A percentile compares a stretch with the other conserved stretches of the same genome.
Evolutionary conservation across 2,888 invertebrate genomes (phyloP).

Genomic region (Drosophila longiperda): DNA sequence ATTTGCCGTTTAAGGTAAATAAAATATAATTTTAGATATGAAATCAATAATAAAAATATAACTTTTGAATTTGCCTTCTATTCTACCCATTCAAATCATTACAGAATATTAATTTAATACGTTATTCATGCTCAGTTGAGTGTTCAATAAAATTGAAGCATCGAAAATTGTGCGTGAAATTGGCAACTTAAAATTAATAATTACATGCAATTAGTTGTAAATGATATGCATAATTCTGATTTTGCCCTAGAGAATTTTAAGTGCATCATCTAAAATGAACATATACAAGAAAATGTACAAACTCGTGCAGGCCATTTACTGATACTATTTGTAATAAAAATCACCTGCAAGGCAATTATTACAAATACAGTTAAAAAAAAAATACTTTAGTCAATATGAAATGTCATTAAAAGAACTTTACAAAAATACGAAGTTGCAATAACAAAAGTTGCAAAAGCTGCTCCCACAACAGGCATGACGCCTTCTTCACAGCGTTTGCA

Average conservation of each 20-base stretch:
- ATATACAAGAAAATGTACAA: neutral
- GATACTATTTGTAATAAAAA: neutral
- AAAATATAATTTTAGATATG: neutral
- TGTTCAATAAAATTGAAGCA: constrained; percentile 18
- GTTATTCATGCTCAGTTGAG: constrained; percentile 16
- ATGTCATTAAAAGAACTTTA: constrained; percentile 26
- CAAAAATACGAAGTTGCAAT: constrained; percentile 18
- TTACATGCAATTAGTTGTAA: constrained; percentile 57
- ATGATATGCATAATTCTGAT: constrained; percentile 38
- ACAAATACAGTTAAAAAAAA: constrained; percentile 8
- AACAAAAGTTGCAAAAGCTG: neutral
- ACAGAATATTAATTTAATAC: constrained; percentile 25
- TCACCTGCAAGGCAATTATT: constrained; percentile 6
- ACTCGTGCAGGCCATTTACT: neutral
- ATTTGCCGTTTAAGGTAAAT: neutral
- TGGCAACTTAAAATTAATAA: constrained; percentile 51
- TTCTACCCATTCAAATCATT: neutral
- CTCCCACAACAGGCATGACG: neutral
- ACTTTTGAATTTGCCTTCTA: neutral
- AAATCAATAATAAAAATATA: neutral
- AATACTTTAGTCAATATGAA: neutral
- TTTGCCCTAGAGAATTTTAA: neutral
- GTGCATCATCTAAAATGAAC: neutral
- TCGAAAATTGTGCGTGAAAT: constrained; percentile 46
- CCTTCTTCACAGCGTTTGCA: neutral